A percentile compares a stretch with the other conserved stretches of the same genome.
Evolutionary conservation across 2,797 vertebrate species (phyloP).

Genomic region (Premnoplex brunnescens): DNA sequence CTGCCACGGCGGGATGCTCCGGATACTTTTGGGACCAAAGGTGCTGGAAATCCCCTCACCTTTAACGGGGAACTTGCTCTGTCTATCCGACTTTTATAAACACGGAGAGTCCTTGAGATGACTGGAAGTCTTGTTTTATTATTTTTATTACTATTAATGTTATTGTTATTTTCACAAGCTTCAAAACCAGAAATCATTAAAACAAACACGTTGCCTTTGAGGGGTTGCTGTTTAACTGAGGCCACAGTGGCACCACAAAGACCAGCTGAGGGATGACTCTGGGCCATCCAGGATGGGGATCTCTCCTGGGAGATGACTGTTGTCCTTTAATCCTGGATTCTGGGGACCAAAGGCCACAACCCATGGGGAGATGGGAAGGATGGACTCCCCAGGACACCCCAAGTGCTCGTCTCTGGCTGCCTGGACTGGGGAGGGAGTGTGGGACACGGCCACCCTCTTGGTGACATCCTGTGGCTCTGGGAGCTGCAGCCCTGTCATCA

Average conservation of each 20-base stretch:
- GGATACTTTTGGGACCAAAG: not conserved
- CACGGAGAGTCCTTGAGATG: not conserved
- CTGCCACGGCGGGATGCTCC: not conserved
- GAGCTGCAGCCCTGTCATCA: not conserved
- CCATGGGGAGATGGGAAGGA: fast-evolving
- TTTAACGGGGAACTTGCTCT: fast-evolving
- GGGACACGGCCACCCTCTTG: not conserved
- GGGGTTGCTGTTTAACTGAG: not conserved
- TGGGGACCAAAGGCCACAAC: not conserved
- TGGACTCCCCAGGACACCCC: too few relatives aligned
- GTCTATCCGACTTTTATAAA: not conserved
- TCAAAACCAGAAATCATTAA: not conserved
- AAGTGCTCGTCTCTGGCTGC: not conserved
- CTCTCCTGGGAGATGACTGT: not conserved
- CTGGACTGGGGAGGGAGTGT: not conserved
- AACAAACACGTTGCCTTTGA: not conserved
- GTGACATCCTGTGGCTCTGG: not conserved
- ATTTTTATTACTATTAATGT: not conserved
- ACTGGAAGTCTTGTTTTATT: not conserved
- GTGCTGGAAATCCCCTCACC: not conserved
- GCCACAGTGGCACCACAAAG: fast-evolving
- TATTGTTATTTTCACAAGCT: not conserved
- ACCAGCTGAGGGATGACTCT: too few relatives aligned
- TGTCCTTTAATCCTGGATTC: not conserved
- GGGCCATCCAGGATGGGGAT: not conserved